Percentiles rank a stretch among this genome's conserved stretches.
phyloP scores from a whole-genome alignment of 2,797 vertebrate genomes.

The Odontamblyopus lacepedii region DNA sequence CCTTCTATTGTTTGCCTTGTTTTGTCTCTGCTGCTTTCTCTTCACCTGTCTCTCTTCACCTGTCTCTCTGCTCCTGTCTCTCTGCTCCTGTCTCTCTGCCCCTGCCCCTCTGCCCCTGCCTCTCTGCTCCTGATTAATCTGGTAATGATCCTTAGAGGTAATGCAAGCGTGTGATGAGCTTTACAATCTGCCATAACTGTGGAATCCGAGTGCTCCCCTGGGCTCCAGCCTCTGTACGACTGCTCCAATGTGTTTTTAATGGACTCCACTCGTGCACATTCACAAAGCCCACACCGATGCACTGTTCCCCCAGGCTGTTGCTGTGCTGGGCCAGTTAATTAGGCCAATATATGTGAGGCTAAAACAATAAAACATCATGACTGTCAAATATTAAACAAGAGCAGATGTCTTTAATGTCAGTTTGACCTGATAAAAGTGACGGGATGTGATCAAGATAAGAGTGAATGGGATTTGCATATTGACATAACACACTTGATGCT shows the following conservation, averaged over 20 bases:
- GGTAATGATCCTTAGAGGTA: not conserved
- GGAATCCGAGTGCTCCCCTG: not conserved
- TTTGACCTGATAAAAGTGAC: not conserved
- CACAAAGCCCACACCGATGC: not conserved
- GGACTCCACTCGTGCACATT: not conserved
- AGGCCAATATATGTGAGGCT: not conserved
- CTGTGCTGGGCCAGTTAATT: not conserved
- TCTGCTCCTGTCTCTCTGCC: not conserved
- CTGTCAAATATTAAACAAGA: not conserved
- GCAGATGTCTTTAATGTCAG: not conserved
- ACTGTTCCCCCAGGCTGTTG: not conserved
- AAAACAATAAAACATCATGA: not conserved
- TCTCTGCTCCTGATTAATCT: not conserved
- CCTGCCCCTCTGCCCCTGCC: not conserved
- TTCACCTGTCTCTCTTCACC: not conserved
- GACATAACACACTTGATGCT: not conserved
- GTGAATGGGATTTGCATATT: not conserved
- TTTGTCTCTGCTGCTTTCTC: not conserved
- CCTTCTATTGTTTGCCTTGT: slow-evolving; percentile 3
- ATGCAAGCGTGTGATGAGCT: not conserved
- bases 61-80: not conserved
- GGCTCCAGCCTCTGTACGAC: not conserved
- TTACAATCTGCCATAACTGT: not conserved
- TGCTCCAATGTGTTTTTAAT: slow-evolving; percentile 1
- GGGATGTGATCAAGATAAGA: not conserved